A percentile compares a stretch with the other conserved stretches of the same genome.
Evolutionary conservation across 2,113 vertebrate species (phyloP).

Genomic region (Crotophaga sulcirostris): DNA sequence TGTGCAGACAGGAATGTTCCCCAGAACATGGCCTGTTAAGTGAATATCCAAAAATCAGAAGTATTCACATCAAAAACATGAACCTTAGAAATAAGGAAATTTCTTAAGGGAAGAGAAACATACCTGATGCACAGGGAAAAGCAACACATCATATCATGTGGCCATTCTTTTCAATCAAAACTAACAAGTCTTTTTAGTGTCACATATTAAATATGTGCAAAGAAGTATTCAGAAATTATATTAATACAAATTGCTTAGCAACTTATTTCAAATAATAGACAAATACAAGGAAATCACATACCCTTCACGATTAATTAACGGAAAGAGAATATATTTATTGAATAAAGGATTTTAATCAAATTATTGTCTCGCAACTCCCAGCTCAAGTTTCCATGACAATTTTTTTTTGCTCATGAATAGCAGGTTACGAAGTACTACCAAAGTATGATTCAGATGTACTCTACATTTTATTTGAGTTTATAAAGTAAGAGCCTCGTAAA

Average conservation of each 20-base stretch:
- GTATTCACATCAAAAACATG: not conserved
- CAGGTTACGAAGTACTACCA: not conserved
- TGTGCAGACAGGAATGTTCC: not conserved
- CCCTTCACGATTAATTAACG: not conserved
- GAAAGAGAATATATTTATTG: not conserved
- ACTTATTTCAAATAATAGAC: not conserved
- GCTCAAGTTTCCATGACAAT: constrained; percentile 56
- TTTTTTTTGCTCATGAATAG: constrained; percentile 28
- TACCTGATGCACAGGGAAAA: not conserved
- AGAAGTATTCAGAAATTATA: not conserved
- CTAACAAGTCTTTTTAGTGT: not conserved
- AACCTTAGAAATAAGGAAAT: not conserved
- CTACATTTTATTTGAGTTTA: not conserved
- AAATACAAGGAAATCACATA: not conserved
- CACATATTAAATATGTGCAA: not conserved
- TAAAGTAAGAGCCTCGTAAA: not conserved
- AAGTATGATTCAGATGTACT: constrained; percentile 16
- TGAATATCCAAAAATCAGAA: not conserved
- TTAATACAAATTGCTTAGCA: constrained; percentile 20
- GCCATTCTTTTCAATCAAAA: not conserved
- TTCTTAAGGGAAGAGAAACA: not conserved
- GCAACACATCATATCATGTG: not conserved
- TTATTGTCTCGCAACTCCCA: constrained; percentile 1
- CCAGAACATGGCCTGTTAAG: not conserved
- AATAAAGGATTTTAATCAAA: constrained; percentile 27